Conservation (phyloP, 2,113 vertebrate species). For the Scatophagus argus region DNA sequence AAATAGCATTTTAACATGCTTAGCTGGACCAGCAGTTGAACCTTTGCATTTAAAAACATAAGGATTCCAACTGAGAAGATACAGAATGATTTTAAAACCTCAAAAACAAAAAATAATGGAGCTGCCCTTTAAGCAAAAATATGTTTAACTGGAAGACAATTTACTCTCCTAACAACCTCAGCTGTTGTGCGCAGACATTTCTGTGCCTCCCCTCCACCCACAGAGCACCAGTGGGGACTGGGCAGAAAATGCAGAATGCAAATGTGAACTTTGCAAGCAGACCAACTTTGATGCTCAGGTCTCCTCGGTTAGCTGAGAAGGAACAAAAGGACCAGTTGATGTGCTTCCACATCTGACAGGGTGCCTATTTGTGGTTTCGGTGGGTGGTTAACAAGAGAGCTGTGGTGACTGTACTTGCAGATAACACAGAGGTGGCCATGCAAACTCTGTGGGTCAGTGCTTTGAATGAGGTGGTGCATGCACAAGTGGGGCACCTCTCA, state of each 20-base stretch:
- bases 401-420: slow-evolving; percentile 38
- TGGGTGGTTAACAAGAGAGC: slow-evolving; percentile 66
- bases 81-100: too few species aligned
- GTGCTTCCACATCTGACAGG: slow-evolving; percentile 64
- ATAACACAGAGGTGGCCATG: slow-evolving; percentile 42
- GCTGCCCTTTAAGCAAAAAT: neutral
- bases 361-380: slow-evolving; percentile 65
- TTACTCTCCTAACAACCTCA: neutral
- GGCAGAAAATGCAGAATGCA: slow-evolving; percentile 69
- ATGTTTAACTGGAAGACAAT: neutral
- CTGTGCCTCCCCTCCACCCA: slow-evolving; percentile 4
- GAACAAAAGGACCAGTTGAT: slow-evolving; percentile 55
- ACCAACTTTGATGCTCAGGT: slow-evolving; percentile 58
- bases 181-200: slow-evolving; percentile 9
- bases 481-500: neutral
- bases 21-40: too few species aligned
- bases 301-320: slow-evolving; percentile 53
- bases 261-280: slow-evolving; percentile 82
- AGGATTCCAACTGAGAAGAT: too few species aligned
- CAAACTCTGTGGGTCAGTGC: slow-evolving; percentile 37
- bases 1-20: too few species aligned
- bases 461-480: slow-evolving; percentile 3
- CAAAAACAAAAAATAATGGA: too few species aligned
- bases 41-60: too few species aligned
- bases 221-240: slow-evolving; percentile 12